Evolutionary conservation across 92 coral and sea anemone genomes (phyloP), one percentile per base, ranked within the genome.

Genomic region (Phenganax subtilis): DNA sequence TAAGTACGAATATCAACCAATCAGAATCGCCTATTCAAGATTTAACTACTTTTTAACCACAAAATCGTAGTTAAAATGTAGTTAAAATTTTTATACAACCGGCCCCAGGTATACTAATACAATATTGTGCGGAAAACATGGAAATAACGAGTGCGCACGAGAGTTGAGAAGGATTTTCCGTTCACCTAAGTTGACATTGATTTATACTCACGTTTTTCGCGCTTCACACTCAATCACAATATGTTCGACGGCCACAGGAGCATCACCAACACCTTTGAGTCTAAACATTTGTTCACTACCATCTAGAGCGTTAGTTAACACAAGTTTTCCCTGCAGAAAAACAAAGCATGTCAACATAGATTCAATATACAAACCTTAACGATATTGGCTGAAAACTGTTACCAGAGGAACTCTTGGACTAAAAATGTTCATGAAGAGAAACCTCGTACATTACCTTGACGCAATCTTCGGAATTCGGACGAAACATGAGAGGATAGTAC

Each of bases 401-500:
- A 2, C 5, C 47, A 37, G 47, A 37, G 47, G 47, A 37, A 37
- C 47, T 2, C 47, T 2, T 37, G 0, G 47, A 37, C 47, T 37
- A 37, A 37, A 37, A 37, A 37, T 69, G 1, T 28, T 69, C 75
- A 30, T 59, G 75, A 7, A 69, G 10, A 69, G 16, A 37, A 20
- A 20, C 30, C 16, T 37, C 12, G 20, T 20, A 4, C 12, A 88
- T 51, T 57, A 94, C 98, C 91, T 91, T 89, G 14, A 87, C 88
- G 20, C 77, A 71, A 66, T 88, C 93, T 79, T 94, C 98, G 72
- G 86, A 87, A 0, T 89, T 88, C 9, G 98, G 98, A 74, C 91
- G 90, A 75, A 94, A 94, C 98, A 94, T 94, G 73, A 94, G 87
- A 29, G 98, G 98, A 76, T 94, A 94, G 84, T 77, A 84, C n/a